Percentiles rank a stretch among this genome's conserved stretches.
Conservation (phyloP, 2,888 invertebrate species). For the Drosophila paracracens region DNA sequence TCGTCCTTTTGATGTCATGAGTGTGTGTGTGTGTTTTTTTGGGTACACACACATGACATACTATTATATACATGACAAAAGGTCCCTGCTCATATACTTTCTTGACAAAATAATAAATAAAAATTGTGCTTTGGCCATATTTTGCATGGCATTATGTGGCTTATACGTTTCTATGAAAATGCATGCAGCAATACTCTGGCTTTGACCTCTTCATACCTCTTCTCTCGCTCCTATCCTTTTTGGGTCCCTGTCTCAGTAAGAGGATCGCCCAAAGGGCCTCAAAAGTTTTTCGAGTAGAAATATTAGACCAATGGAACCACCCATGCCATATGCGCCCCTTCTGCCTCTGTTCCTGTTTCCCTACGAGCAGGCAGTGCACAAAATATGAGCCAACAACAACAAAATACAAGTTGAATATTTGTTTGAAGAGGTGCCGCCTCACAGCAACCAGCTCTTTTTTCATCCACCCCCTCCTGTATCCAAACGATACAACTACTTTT, state of each 20-base stretch:
- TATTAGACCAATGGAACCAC: constrained; percentile 36
- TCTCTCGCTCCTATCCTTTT: neutral
- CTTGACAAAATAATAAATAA: constrained; percentile 49
- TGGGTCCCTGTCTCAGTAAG: constrained; percentile 21
- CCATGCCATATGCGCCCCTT: neutral
- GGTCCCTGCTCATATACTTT: constrained; percentile 32
- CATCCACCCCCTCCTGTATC: neutral
- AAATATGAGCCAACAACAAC: constrained; percentile 37
- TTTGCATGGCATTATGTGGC: constrained; percentile 69
- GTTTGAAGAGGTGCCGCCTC: constrained; percentile 65
- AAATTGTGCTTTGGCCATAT: constrained; percentile 66
- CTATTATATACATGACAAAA: constrained; percentile 30
- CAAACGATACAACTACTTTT: constrained; percentile 26
- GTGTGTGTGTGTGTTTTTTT: neutral
- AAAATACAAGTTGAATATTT: constrained; percentile 68
- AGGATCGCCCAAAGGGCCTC: constrained; percentile 46
- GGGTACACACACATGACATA: constrained; percentile 6
- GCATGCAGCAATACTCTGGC: constrained; percentile 31
- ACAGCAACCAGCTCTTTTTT: neutral
- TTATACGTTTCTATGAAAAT: constrained; percentile 52
- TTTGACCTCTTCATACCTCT: constrained; percentile 34
- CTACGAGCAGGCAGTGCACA: constrained; percentile 22
- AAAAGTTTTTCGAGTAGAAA: constrained; percentile 61
- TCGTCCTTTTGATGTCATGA: constrained; percentile 54
- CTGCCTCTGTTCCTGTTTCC: neutral